phyloP scores from a whole-genome alignment of 2,888 invertebrate genomes.

The Mythimna pallens region DNA sequence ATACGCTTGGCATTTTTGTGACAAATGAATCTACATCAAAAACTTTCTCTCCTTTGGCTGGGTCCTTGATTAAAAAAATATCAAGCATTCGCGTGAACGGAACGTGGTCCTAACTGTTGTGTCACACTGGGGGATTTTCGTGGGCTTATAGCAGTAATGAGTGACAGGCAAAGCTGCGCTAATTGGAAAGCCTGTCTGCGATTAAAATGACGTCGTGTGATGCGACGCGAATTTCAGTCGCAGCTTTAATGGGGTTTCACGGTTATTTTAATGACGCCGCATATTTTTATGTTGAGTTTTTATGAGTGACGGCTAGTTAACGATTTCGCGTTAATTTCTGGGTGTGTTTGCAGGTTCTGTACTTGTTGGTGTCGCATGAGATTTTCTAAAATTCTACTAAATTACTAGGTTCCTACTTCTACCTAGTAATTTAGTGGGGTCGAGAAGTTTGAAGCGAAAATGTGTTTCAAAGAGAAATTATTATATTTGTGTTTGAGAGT shows the following conservation, averaged over 20 bases:
- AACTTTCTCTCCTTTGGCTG: conserved; percentile 57
- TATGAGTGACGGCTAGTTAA: conserved; percentile 53
- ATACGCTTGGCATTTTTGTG: conserved; percentile 51
- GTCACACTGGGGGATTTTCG: conserved; percentile 61
- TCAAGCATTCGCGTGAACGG: conserved; percentile 51
- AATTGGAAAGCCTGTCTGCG: conserved; percentile 69
- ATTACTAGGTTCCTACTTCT: not conserved
- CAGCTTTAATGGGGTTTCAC: conserved; percentile 54
- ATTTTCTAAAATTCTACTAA: conserved; percentile 10
- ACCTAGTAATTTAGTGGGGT: conserved; percentile 7
- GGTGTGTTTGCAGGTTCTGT: conserved; percentile 15
- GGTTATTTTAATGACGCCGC: conserved; percentile 63
- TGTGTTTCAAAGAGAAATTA: not conserved
- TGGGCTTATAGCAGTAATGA: conserved; percentile 67
- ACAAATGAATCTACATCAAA: conserved; percentile 64
- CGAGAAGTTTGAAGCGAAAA: conserved; percentile 5
- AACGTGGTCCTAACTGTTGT: conserved; percentile 62
- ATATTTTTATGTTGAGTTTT: conserved; percentile 53
- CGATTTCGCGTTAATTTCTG: conserved; percentile 36
- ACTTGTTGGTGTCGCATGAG: conserved; percentile 32
- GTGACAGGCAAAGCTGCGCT: conserved; percentile 64
- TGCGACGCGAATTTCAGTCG: conserved; percentile 59
- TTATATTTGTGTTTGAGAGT: not conserved
- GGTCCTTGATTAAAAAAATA: conserved; percentile 64
- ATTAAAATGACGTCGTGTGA: conserved; percentile 67